Conservation (phyloP, 1,140 invertebrate species). For the Eurosta solidaginis region DNA sequence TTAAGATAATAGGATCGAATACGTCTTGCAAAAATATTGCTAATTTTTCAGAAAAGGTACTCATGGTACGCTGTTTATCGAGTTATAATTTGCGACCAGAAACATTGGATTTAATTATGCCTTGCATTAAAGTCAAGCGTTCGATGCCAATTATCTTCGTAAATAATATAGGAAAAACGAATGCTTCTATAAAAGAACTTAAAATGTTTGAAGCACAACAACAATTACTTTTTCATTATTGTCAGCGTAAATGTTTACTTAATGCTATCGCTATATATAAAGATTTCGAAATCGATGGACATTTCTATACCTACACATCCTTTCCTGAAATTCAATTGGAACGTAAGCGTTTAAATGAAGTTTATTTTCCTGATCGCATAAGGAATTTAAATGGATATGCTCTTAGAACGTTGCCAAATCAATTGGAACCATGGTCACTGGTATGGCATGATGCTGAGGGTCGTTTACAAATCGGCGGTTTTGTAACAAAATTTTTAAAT, state of each 20-base stretch:
- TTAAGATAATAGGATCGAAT: too few relatives aligned
- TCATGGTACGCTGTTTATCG: too few relatives aligned
- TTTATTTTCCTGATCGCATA: neutral
- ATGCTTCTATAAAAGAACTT: neutral
- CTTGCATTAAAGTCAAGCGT: too few relatives aligned
- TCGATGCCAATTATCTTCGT: neutral
- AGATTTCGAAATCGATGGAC: neutral
- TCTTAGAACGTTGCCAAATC: neutral
- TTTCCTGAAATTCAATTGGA: neutral
- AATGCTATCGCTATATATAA: neutral
- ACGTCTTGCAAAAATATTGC: neutral
- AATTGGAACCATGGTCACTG: slow-evolving; percentile 12
- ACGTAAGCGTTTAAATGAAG: neutral
- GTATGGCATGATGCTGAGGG: neutral
- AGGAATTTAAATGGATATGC: neutral
- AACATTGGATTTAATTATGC: too few relatives aligned
- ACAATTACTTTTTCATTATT: neutral
- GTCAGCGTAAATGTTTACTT: neutral
- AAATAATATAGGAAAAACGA: neutral
- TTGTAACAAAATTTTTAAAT: neutral
- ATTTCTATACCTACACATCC: neutral
- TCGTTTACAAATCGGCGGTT: neutral
- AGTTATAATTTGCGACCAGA: too few relatives aligned
- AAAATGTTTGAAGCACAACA: neutral
- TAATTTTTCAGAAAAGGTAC: neutral